Conservation (phyloP, 1,140 invertebrate species). For the Potamilus streckersoni region DNA sequence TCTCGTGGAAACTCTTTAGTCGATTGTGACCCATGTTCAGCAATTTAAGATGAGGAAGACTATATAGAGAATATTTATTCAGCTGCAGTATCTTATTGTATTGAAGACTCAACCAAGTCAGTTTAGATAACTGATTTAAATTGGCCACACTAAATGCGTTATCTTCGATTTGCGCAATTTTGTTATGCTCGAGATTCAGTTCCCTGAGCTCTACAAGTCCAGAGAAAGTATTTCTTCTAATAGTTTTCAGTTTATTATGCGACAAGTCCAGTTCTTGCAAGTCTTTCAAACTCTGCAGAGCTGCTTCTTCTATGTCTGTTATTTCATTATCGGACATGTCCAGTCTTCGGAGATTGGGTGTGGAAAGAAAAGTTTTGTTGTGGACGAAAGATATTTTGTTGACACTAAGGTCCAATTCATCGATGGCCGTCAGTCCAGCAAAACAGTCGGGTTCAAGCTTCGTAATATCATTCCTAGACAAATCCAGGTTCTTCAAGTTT, state of each 20-base stretch:
- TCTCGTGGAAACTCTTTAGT: slow-evolving; percentile 26
- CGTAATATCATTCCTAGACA: slow-evolving; percentile 29
- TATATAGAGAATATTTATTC: slow-evolving; percentile 26
- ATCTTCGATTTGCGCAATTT: slow-evolving; percentile 34
- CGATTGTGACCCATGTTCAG: slow-evolving; percentile 37
- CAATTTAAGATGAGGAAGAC: slow-evolving; percentile 41
- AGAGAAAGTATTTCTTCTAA: slow-evolving; percentile 32
- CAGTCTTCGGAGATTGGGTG: slow-evolving; percentile 14
- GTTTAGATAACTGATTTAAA: slow-evolving; percentile 34
- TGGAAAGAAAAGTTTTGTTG: slow-evolving; percentile 21
- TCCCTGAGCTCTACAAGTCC: slow-evolving; percentile 31
- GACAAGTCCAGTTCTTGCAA: slow-evolving; percentile 36
- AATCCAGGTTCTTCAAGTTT: slow-evolving; percentile 25
- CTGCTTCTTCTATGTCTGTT: slow-evolving; percentile 25
- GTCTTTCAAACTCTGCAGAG: slow-evolving; percentile 11
- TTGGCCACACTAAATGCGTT: slow-evolving; percentile 37
- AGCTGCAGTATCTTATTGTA: slow-evolving; percentile 30
- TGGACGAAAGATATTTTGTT: slow-evolving; percentile 28
- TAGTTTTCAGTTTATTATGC: slow-evolving; percentile 30
- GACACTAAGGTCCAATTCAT: slow-evolving; percentile 22
- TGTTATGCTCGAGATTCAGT: slow-evolving; percentile 36
- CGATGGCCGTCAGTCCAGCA: slow-evolving; percentile 16
- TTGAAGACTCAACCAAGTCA: slow-evolving; percentile 41
- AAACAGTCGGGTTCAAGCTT: slow-evolving; percentile 28
- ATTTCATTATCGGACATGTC: slow-evolving; percentile 36